Base-by-base conservation (phyloP, 2,113 vertebrate genomes). In the Mesocricetus auratus region DNA sequence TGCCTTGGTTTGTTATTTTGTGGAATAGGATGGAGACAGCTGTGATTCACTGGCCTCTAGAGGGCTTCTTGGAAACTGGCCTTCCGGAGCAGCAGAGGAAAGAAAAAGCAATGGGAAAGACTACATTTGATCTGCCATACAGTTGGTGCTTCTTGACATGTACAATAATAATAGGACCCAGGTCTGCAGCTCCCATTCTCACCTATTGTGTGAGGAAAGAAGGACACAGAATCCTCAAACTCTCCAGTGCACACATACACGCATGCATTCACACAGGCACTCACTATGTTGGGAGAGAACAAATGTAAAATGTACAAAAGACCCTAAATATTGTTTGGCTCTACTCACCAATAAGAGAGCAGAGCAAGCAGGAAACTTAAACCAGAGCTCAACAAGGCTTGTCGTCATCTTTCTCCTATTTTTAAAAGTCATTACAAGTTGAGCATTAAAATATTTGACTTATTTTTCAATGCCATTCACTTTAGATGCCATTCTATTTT, bases 1-100 rank as follows among this genome's bases (percentile, higher is more conserved):
- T 69, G 64, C 56, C 94, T 94, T 45, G 15, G 47, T 50, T 93
- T 85, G 86, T 83, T 90, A 94, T 88, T 96, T 50, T 96, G 31
- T 69, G 82, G 86, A 93, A 29, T 15, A 81, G 66, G 73, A 11
- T 77, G 50, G 82, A 94, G 64, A 77, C 69, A 73, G 69, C 90
- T 77, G 88, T 75, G 86, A 83, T 89, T 89, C 62, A 62, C 77
- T 42, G 12, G 53, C 39, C 36, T 19, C 53, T 12, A 82, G 89
- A 92, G 53, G 4, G 3, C 39, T 58, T 58, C 94, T 93, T 89
- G n/a, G 45, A 93, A 92, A 77, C 7, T 10, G 21, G 81, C 36
- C 39, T 88, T 77, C 39, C 45, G 87, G 45, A 95, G 22, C 64
- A 82, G 66, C 91, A 39, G 3, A 42, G 36, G 45, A 42, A 90